Base-by-base conservation (phyloP, 2,888 invertebrate genomes). In the Acrocyrtus sp. region DNA sequence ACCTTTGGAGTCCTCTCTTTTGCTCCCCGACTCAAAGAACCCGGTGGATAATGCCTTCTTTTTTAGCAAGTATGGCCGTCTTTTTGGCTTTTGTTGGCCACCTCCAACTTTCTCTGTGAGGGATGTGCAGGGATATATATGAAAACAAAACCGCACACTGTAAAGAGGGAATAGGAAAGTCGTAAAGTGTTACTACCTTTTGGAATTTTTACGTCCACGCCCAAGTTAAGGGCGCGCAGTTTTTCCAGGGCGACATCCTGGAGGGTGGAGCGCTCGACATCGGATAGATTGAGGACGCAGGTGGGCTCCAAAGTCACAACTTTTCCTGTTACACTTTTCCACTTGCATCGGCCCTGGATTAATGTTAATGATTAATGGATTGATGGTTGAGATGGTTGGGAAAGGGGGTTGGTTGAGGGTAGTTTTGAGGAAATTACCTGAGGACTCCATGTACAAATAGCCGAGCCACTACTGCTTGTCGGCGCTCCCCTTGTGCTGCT, bases 11-110 rank as follows among this genome's bases (percentile, higher is more conserved):
- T 80, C 80, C 22, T 81, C 76, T 5, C 72, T 53, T 45, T 74
- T 73, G 51, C 62, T 72, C 17, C 73, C 77, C 76, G 90, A 87
- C 84, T 94, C 94, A 83, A 94, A 93, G 85, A 94, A 91, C 68
- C 93, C 91, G 0, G 94, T 94, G 45, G 96, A 95, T 67, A 94
- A 88, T 0, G 95, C 94, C 83, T 95, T 94, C 83, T 93, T 88
- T 85, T 95, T 96, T 78, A 95, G 87, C 75, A 94, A 87, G 83
- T 94, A 89, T 0, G 93, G 90, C 75, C 92, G 88, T 77, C 93
- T 87, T 85, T 95, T 95, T 1, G 91, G 90, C 82, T 91, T 92
- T 58, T 87, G 88, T 76, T 88, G 87, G 82, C 86, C 83, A 58
- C 85, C 80, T 41, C 78, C 81, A 15, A 82, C 83, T 82, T 75